Conservation (phyloP, 2,113 vertebrate species). For the Gallinago paraguaiae region DNA sequence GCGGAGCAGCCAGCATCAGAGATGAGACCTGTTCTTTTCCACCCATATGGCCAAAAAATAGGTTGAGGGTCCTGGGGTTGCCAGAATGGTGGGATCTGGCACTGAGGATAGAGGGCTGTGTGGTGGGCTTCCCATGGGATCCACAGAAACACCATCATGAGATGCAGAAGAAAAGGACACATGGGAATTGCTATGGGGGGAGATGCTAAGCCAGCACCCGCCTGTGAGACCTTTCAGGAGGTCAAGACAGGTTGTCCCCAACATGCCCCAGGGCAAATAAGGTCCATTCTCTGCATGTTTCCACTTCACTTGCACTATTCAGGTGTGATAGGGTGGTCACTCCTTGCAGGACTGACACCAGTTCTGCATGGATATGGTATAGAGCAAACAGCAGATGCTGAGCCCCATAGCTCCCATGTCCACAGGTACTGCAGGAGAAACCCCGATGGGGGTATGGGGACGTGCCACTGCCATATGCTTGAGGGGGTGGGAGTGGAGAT, state of each 20-base stretch:
- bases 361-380: no score
- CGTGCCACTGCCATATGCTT: rapidly evolving
- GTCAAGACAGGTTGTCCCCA: not conserved
- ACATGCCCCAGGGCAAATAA: not conserved
- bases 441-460: not conserved
- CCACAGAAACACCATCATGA: not conserved
- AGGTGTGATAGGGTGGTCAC: no score
- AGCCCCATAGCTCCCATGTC: not conserved
- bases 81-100: not conserved
- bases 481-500: not conserved
- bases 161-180: not conserved
- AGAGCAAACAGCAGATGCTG: not conserved
- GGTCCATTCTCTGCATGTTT: not conserved
- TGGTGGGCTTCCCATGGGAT: not conserved
- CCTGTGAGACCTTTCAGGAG: not conserved
- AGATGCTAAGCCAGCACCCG: not conserved
- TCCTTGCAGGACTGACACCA: no score
- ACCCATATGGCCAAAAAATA: rapidly evolving
- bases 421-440: not conserved
- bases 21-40: not conserved
- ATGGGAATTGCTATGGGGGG: not conserved
- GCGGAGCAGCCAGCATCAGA: not conserved
- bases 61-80: rapidly evolving
- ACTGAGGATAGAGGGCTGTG: not conserved
- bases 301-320: not conserved